phyloP scores from a whole-genome alignment of 1,140 invertebrate genomes.

The Drosophila gunungcola region DNA sequence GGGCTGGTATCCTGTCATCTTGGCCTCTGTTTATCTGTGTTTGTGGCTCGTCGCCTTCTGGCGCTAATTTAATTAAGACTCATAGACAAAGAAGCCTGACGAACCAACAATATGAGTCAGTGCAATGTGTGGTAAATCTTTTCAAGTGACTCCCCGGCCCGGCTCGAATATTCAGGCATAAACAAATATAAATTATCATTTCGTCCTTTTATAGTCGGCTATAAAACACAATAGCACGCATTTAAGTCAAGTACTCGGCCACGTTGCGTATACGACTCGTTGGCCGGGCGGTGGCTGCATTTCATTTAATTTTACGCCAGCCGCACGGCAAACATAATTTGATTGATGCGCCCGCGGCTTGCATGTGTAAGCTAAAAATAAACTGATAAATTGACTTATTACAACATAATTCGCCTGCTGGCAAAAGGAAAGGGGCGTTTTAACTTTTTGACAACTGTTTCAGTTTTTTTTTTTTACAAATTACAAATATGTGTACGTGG shows the following conservation, averaged over 20 bases:
- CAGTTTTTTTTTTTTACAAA: conserved; percentile 5
- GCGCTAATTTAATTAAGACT: conserved; percentile 79
- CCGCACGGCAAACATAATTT: conserved; percentile 41
- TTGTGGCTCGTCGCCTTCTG: conserved; percentile 63
- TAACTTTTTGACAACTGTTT: conserved; percentile 21
- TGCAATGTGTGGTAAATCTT: conserved; percentile 72
- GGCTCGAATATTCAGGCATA: background rate
- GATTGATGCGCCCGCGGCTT: conserved; percentile 36
- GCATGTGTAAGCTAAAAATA: conserved; percentile 67
- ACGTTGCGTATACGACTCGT: conserved; percentile 62
- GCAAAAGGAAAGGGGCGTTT: conserved; percentile 8
- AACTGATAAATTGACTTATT: conserved; percentile 72
- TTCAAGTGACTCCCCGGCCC: conserved; percentile 40
- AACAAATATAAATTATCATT: conserved; percentile 55
- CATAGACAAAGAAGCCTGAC: conserved; percentile 54
- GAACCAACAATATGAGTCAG: conserved; percentile 66
- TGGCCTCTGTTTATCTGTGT: conserved; percentile 41
- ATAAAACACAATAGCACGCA: conserved; percentile 46
- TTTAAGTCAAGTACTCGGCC: conserved; percentile 17
- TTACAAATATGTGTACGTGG: conserved; percentile 2
- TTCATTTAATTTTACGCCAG: conserved; percentile 47
- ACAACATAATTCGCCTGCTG: conserved; percentile 49
- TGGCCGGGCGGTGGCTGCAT: conserved; percentile 31
- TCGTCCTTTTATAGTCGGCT: conserved; percentile 51
- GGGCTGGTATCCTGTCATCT: conserved; percentile 27